Conservation (phyloP, 1,140 invertebrate genomes). For the Hirudo medicinalis region DNA sequence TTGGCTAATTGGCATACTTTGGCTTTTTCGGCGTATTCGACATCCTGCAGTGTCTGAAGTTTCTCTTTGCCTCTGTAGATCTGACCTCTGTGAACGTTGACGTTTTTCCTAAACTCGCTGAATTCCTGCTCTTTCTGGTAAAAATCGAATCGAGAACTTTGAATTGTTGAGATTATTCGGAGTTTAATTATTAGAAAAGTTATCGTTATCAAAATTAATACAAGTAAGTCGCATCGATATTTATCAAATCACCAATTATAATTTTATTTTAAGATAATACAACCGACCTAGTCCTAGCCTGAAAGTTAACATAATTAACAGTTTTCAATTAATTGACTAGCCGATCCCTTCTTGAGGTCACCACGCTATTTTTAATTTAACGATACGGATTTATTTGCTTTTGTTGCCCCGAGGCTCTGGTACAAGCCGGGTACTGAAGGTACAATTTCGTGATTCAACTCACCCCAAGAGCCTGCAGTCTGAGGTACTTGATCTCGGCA, state of each 20-base stretch:
- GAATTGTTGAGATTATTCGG: neutral
- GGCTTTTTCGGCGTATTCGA: conserved; percentile 7
- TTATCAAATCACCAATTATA: neutral
- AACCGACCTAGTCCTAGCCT: too few species aligned
- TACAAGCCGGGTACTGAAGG: too few species aligned
- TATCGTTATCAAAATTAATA: neutral
- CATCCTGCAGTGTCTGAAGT: conserved; percentile 2
- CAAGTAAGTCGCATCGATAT: neutral
- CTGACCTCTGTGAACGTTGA: neutral
- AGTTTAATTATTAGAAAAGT: neutral
- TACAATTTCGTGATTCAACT: neutral
- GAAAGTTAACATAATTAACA: too few species aligned
- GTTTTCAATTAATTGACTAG: too few species aligned
- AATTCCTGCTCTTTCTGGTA: neutral
- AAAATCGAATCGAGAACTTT: too few species aligned
- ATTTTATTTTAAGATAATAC: neutral
- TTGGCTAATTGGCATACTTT: neutral
- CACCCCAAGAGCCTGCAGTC: neutral
- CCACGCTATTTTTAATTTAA: too few species aligned
- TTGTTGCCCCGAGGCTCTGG: too few species aligned
- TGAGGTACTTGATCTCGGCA: conserved; percentile 6
- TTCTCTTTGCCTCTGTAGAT: conserved; percentile 9
- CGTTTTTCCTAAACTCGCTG: neutral
- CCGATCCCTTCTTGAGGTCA: too few species aligned
- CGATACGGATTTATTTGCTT: too few species aligned